These are phyloP conservation scores for Mesembrinibis cayennensis DNA, from an alignment of 2,113 vertebrate genomes.

Conservation along the genomic window DNA sequence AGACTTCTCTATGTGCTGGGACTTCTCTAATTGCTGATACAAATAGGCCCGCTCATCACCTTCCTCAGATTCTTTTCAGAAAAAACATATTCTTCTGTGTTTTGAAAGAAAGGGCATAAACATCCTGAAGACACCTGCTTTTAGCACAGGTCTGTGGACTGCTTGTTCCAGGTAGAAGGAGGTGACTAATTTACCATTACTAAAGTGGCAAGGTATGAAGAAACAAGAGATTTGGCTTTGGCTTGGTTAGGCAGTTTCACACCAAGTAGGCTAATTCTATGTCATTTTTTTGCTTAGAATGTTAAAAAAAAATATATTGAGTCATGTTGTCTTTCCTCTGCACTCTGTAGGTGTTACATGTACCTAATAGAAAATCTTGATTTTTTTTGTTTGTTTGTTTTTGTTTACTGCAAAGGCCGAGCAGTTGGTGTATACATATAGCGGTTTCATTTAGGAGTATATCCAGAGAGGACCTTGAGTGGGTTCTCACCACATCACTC, in stretches of 20 bases:
- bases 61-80: not conserved
- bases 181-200: not conserved
- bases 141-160: not conserved
- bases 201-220: not conserved
- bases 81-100: not conserved
- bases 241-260: not conserved
- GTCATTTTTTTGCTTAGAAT: not conserved
- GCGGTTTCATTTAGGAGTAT: not conserved
- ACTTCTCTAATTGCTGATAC: not conserved
- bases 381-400: too few species aligned
- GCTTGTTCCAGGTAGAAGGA: not conserved
- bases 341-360: not conserved
- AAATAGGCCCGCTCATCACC: not conserved
- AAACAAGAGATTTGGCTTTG: not conserved
- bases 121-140: not conserved
- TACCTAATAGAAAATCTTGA: not conserved
- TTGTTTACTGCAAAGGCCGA: not conserved
- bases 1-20: not conserved
- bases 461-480: not conserved
- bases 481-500: not conserved
- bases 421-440: not conserved
- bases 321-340: not conserved
- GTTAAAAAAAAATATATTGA: not conserved
- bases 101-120: not conserved
- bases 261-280: not conserved